These are phyloP conservation scores for Bubo bubo DNA, from an alignment of 2,113 vertebrate species.

Conservation along the genomic window DNA sequence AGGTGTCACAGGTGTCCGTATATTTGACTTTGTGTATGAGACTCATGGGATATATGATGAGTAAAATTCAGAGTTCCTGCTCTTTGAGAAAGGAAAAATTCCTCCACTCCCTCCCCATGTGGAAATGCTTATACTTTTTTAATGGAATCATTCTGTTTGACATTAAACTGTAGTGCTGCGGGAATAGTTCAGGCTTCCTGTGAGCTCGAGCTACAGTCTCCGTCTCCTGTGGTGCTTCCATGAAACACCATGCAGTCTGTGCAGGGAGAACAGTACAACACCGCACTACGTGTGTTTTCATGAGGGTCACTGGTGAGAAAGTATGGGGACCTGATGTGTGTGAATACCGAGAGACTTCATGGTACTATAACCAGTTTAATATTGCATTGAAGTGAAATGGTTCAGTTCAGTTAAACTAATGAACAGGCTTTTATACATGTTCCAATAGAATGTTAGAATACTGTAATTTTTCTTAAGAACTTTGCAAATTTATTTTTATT, in stretches of 20 bases:
- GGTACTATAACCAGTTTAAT: background rate
- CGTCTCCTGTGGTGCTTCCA: background rate
- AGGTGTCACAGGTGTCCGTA: background rate
- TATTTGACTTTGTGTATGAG: background rate
- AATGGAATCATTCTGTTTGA: background rate
- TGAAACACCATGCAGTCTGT: background rate
- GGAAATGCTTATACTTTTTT: background rate
- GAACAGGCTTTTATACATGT: background rate
- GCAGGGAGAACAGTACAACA: background rate
- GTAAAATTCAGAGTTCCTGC: background rate
- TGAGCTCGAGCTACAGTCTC: background rate
- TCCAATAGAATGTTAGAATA: background rate
- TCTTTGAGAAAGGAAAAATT: background rate
- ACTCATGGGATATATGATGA: background rate
- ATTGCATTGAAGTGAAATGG: accelerated
- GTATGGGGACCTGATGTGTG: background rate
- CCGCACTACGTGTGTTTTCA: background rate
- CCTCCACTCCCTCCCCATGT: background rate
- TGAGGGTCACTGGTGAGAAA: background rate
- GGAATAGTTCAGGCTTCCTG: background rate
- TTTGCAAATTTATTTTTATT: background rate
- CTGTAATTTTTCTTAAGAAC: background rate
- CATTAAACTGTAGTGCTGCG: background rate
- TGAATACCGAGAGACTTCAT: background rate
- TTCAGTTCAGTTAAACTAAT: background rate